Evolutionary conservation across 1,140 invertebrate species (phyloP).

Genomic region (Procambarus virginalis): DNA sequence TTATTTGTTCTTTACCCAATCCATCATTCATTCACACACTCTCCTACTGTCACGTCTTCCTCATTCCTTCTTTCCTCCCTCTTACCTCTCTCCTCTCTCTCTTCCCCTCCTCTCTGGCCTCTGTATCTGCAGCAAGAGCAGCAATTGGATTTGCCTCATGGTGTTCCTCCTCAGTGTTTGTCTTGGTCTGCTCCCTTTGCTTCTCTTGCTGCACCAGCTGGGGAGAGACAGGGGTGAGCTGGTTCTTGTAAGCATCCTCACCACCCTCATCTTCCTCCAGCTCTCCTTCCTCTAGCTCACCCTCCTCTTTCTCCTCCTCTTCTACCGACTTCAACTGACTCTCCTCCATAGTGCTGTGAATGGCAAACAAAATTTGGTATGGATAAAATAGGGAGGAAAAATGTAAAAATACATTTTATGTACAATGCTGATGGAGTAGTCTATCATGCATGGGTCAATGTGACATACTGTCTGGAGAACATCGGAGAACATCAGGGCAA

Average conservation of each 20-base stretch:
- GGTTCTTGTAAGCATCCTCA: neutral
- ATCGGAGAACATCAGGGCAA: too few relatives aligned
- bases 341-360: constrained; percentile 39
- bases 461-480: too few relatives aligned
- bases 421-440: too few relatives aligned
- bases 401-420: too few relatives aligned
- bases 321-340: constrained; percentile 8
- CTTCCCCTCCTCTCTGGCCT: constrained; percentile 16
- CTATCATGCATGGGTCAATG: too few relatives aligned
- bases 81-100: neutral
- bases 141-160: neutral
- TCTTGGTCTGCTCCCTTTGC: neutral
- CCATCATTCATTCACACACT: too few relatives aligned
- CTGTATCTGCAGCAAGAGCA: neutral
- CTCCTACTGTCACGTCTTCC: too few relatives aligned
- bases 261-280: constrained; percentile 48
- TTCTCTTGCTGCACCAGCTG: neutral
- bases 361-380: neutral
- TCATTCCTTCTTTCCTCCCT: too few relatives aligned
- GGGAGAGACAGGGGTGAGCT: neutral
- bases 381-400: too few relatives aligned
- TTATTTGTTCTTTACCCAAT: too few relatives aligned
- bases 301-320: constrained; percentile 50
- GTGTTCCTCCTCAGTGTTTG: neutral
- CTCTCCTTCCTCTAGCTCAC: constrained; percentile 49